A percentile compares a stretch with the other conserved stretches of the same genome.
phyloP scores from a whole-genome alignment of 2,888 invertebrate species.

The Orthosia gracilis region DNA sequence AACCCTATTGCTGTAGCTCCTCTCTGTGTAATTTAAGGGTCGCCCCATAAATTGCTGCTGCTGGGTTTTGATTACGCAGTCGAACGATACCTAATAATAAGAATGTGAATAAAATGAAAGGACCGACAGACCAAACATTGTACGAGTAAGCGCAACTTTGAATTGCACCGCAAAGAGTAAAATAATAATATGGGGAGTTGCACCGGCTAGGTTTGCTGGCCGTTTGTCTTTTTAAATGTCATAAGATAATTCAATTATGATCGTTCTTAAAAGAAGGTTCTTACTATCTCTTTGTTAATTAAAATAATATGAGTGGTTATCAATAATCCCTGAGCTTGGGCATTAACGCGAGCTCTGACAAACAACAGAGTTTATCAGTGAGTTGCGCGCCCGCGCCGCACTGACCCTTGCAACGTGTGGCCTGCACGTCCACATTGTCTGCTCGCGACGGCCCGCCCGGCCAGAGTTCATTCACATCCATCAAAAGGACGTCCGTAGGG shows the following conservation, averaged over 20 bases:
- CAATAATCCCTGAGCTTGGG: neutral
- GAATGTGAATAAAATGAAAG: neutral
- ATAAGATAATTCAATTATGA: neutral
- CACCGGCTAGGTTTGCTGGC: neutral
- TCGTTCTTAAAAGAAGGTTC: no score
- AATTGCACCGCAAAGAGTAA: no score
- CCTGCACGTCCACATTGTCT: neutral
- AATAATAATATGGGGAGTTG: no score
- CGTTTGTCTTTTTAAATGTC: neutral
- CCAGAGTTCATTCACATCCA: neutral
- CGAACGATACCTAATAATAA: no score
- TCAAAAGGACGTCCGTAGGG: no score
- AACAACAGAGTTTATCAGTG: slow-evolving; percentile 39
- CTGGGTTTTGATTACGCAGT: neutral
- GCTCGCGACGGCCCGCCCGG: neutral
- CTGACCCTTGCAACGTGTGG: slow-evolving; percentile 8
- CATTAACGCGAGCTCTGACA: slow-evolving; percentile 22
- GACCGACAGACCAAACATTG: neutral
- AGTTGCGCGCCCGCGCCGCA: neutral
- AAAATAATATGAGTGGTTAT: slow-evolving; percentile 15
- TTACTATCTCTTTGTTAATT: slow-evolving; percentile 1
- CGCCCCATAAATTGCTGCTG: no score
- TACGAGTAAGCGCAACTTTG: neutral
- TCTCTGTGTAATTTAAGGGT: neutral
- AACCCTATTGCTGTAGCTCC: neutral